Evolutionary conservation across 2,888 invertebrate genomes (phyloP), one percentile per base, ranked within the genome.

Genomic region (Drosophila yooni): DNA sequence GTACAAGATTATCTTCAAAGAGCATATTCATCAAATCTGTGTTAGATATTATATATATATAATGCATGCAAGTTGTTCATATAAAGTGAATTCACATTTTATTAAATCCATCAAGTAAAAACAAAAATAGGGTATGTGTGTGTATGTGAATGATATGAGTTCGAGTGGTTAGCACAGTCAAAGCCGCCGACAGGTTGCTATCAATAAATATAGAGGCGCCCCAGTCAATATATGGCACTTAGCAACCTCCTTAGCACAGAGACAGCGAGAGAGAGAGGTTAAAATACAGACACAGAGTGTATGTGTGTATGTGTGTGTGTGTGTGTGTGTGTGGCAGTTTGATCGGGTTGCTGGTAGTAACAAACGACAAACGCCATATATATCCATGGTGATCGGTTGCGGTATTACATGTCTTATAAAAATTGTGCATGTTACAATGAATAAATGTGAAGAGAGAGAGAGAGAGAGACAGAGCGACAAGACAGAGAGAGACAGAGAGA

Each of bases 171-270:
- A 0, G 71, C 67, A 56, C 50, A 71, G 29, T 48, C 11, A 4
- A 8, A 40, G 40, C 36, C 29, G 63, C 53, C 66, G 79, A 69
- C 70, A 81, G 81, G 86, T 88, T 83, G 86, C 89, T 83, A 86
- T 81, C 89, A 89, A 84, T 89, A 89, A 88, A 84, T 78, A n/a
- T n/a, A 81, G 70, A 15, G 69, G 70, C 43, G 69, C 62, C 46
- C 29, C 53, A 61, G 29, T 33, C 38, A 40, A 36, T 50, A 38
- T 54, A 56, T 50, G 67, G 33, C 66, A 71, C 89, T 48, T 84
- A 71, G 89, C 89, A 85, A 85, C 85, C 73, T 62, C 13, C 52
- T 29, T 6, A 40, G 27, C 31, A 40, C 58, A 48, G 40, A 18
- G 40, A 46, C 18, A 64, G 50, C 43, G 18, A 11, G 31, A 56